phyloP scores from a whole-genome alignment of 2,797 vertebrate genomes.

The Aphelocoma californica region DNA sequence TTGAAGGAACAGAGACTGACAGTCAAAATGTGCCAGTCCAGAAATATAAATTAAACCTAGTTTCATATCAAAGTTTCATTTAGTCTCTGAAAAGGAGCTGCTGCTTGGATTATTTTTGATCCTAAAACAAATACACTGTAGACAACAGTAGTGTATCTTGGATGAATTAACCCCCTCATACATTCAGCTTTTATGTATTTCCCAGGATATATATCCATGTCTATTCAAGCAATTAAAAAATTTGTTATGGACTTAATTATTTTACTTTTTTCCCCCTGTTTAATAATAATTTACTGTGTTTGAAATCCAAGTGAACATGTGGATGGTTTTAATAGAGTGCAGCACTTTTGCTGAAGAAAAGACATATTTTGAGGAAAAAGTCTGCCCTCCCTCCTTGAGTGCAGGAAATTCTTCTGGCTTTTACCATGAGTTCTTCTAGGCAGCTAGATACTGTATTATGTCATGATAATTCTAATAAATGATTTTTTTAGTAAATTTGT shows the following conservation, averaged over 20 bases:
- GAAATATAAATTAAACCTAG: conserved; percentile 79
- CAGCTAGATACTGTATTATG: neutral
- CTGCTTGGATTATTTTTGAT: conserved; percentile 72
- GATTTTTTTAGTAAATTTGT: neutral
- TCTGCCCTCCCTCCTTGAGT: neutral
- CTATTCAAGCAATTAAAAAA: neutral
- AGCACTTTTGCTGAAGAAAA: neutral
- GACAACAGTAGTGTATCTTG: neutral
- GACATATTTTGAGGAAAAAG: neutral
- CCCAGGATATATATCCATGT: neutral
- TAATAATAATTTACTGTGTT: neutral
- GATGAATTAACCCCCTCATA: neutral
- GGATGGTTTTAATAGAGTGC: neutral
- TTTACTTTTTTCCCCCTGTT: neutral
- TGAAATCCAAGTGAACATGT: neutral
- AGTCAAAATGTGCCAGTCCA: conserved; percentile 72
- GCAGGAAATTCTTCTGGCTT: neutral
- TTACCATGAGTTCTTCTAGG: neutral
- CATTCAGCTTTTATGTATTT: neutral
- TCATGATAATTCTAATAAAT: neutral
- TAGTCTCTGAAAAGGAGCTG: conserved; percentile 67
- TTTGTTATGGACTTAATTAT: neutral
- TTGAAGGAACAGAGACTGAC: conserved; percentile 74
- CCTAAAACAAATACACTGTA: conserved; percentile 48
- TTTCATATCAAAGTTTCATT: conserved; percentile 77